Evolutionary conservation across 2,888 invertebrate genomes (phyloP), one percentile per base, ranked within the genome.

Genomic region (Himalopsyche kuldschensis): DNA sequence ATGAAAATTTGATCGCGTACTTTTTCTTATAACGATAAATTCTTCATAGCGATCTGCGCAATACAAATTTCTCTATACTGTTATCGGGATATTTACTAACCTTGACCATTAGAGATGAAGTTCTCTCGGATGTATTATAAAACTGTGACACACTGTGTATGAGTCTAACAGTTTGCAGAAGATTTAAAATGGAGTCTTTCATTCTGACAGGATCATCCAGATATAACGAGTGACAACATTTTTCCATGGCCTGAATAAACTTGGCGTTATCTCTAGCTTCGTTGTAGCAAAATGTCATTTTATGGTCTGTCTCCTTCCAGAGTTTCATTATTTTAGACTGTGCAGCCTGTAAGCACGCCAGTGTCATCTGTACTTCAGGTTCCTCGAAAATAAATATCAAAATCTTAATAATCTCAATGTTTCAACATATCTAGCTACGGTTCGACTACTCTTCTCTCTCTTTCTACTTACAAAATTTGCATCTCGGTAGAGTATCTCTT

Each of bases 251-350:
- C 89, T 96, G 96, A 83, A 98, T 97, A 88, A 97, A 98, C 89
- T 98, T 98, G 0, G 98, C 97, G 88, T 98, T 99, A 89, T 98
- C 98, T 87, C 97, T 96, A 0, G 98, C 98, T 89, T 99, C 98
- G 88, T 98, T 98, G 89, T 97, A 98, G 88, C 98, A 98, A 89
- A 97, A 97, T 0, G 97, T 98, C 35, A 98, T 97, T 89, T 97
- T 97, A 84, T 95, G 94, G 88, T 98, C 98, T 0, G 96, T 95
- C 76, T 96, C 95, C 24, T 94, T 93, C 97, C 97, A 97, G 4
- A 94, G 91, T 85, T 95, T 95, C 84, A 97, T 92, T n/a, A 95
- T 91, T 88, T 96, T 96, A 0, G 97, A 96, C 83, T 95, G 94
- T 0, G 95, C 94, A 30, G 96, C 90, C 90, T 95, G 94, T 30